A percentile compares a stretch with the other conserved stretches of the same genome.
These are phyloP conservation scores for Heterotis niloticus DNA, from an alignment of 2,113 vertebrate genomes.

Conservation along the genomic window DNA sequence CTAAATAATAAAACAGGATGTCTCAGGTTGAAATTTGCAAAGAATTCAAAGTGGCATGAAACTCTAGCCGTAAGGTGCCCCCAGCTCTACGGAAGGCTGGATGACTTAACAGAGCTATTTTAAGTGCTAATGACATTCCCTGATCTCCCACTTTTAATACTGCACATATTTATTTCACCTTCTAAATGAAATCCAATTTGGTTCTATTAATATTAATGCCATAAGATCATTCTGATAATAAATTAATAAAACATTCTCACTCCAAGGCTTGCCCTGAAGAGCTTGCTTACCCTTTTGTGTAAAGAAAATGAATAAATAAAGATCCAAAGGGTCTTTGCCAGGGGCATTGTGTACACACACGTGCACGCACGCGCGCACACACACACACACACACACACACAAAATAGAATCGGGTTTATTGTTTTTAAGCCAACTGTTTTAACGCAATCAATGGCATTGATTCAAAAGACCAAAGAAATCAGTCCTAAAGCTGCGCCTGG, in stretches of 20 bases:
- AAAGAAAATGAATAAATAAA: slow-evolving; percentile 64
- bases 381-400: slow-evolving; percentile 25
- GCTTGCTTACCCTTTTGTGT: slow-evolving; percentile 73
- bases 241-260: slow-evolving; percentile 84
- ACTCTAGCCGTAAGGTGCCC: slow-evolving; percentile 51
- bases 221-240: slow-evolving; percentile 82
- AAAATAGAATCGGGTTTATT: slow-evolving; percentile 67
- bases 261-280: slow-evolving; percentile 77
- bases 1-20: slow-evolving; percentile 21
- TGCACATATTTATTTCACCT: slow-evolving; percentile 77
- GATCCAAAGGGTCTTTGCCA: slow-evolving; percentile 64
- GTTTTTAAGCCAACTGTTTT: slow-evolving; percentile 67
- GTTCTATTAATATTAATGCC: slow-evolving; percentile 83
- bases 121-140: slow-evolving; percentile 46
- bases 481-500: slow-evolving; percentile 64
- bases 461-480: slow-evolving; percentile 56
- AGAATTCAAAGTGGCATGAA: slow-evolving; percentile 39
- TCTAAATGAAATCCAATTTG: slow-evolving; percentile 83
- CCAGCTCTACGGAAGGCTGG: slow-evolving; percentile 41
- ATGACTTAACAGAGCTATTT: slow-evolving; percentile 55
- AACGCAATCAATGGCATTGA: slow-evolving; percentile 74
- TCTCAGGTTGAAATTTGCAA: slow-evolving; percentile 39
- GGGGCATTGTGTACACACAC: slow-evolving; percentile 56
- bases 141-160: slow-evolving; percentile 57
- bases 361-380: slow-evolving; percentile 15